A percentile compares a stretch with the other conserved stretches of the same genome.
These are phyloP conservation scores for Danaus chrysippus DNA, from an alignment of 2,888 invertebrate genomes.

Conservation along the genomic window DNA sequence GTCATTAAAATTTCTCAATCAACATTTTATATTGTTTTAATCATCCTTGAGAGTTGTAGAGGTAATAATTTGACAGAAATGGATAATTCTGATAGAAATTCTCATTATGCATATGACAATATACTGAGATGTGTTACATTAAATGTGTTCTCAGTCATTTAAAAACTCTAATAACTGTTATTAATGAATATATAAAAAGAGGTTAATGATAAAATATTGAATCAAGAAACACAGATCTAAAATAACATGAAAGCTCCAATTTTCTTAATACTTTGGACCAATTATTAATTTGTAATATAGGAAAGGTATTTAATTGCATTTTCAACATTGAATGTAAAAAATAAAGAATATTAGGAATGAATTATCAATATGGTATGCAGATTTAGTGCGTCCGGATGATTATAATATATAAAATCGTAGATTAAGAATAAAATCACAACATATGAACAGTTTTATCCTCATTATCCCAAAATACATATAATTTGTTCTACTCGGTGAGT, in stretches of 20 bases:
- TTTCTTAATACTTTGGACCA: too few relatives aligned
- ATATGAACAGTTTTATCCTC: constrained; percentile 26
- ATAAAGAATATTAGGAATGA: neutral
- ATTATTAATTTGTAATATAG: too few relatives aligned
- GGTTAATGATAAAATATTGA: too few relatives aligned
- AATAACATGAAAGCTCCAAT: too few relatives aligned
- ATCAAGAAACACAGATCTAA: too few relatives aligned
- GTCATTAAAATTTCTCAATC: constrained; percentile 4
- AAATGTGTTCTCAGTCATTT: too few relatives aligned
- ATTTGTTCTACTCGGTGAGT: constrained; percentile 17
- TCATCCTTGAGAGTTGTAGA: neutral
- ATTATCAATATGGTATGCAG: neutral
- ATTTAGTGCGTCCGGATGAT: neutral
- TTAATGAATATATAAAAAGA: too few relatives aligned
- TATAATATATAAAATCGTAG: neutral
- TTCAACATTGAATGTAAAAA: neutral
- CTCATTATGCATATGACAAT: too few relatives aligned
- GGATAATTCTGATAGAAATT: too few relatives aligned
- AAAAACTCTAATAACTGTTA: too few relatives aligned
- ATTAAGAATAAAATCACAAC: constrained; percentile 28
- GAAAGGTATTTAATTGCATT: neutral
- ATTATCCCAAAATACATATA: constrained; percentile 25
- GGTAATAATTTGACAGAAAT: neutral
- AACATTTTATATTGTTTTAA: constrained; percentile 7
- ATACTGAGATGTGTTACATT: too few relatives aligned